Conservation (phyloP, 2,888 invertebrate species). For the Petrolisthes manimaculis region DNA sequence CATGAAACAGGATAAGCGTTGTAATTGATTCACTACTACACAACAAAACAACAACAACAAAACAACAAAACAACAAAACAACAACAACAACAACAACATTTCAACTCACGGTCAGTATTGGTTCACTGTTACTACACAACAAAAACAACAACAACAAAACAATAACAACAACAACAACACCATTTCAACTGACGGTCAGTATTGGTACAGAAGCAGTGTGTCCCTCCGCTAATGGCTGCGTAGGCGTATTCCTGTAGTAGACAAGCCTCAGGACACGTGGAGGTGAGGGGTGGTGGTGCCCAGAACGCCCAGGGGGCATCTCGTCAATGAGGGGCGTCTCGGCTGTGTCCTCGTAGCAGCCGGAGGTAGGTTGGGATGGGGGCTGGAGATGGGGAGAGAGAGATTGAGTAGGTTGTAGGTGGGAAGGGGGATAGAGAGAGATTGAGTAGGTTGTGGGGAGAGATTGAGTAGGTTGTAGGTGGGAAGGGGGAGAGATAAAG, state of each 20-base stretch:
- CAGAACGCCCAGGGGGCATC: not conserved
- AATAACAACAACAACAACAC: not conserved
- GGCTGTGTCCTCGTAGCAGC: not conserved
- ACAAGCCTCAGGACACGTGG: not conserved
- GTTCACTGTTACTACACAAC: too few relatives aligned
- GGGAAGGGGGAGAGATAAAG: too few relatives aligned
- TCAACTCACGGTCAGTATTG: too few relatives aligned
- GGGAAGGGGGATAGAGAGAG: too few relatives aligned
- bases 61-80: too few relatives aligned
- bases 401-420: too few relatives aligned
- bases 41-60: too few relatives aligned
- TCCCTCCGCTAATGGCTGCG: constrained; percentile 7
- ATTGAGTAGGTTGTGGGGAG: too few relatives aligned
- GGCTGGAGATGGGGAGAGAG: not conserved
- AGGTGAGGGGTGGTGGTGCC: not conserved
- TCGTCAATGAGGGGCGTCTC: not conserved
- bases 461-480: too few relatives aligned
- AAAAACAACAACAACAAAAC: not conserved
- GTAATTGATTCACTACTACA: too few relatives aligned
- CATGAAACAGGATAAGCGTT: too few relatives aligned
- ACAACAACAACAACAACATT: too few relatives aligned
- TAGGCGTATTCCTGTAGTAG: not conserved
- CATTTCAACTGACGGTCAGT: not conserved
- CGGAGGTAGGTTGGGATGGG: not conserved
- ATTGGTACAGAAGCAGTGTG: constrained; percentile 2